Percentiles rank a stretch among this genome's conserved stretches.
phyloP scores from a whole-genome alignment of 2,797 vertebrate genomes.

The Sitta carolinensis region DNA sequence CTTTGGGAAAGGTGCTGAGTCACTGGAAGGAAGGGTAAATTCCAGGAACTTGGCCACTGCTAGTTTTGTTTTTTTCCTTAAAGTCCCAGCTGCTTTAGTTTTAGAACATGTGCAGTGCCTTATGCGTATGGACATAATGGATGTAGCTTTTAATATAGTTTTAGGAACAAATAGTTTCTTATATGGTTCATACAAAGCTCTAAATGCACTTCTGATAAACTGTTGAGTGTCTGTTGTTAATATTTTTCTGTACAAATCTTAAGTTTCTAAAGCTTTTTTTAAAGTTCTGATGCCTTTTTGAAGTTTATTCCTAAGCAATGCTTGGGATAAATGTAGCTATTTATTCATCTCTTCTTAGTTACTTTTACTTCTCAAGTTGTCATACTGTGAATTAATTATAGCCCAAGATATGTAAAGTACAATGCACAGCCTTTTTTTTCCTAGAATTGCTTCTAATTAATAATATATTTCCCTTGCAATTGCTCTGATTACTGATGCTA shows the following conservation, averaged over 20 bases:
- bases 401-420: neutral
- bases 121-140: neutral
- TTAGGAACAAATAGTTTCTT: neutral
- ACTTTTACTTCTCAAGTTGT: neutral
- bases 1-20: neutral
- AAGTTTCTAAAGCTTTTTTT: neutral
- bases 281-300: neutral
- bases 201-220: neutral
- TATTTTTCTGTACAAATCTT: neutral
- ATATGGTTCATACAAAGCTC: neutral
- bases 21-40: constrained; percentile 5
- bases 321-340: neutral
- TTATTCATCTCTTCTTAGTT: neutral
- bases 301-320: neutral
- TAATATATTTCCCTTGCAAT: neutral
- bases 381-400: neutral
- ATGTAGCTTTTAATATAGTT: neutral
- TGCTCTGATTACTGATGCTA: neutral
- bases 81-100: neutral
- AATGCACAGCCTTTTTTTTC: neutral
- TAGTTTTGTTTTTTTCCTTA: neutral
- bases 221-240: neutral
- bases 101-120: neutral
- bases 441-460: neutral
- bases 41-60: neutral